These are phyloP conservation scores for Aphelocoma coerulescens DNA, from an alignment of 2,113 vertebrate species.

Conservation along the genomic window DNA sequence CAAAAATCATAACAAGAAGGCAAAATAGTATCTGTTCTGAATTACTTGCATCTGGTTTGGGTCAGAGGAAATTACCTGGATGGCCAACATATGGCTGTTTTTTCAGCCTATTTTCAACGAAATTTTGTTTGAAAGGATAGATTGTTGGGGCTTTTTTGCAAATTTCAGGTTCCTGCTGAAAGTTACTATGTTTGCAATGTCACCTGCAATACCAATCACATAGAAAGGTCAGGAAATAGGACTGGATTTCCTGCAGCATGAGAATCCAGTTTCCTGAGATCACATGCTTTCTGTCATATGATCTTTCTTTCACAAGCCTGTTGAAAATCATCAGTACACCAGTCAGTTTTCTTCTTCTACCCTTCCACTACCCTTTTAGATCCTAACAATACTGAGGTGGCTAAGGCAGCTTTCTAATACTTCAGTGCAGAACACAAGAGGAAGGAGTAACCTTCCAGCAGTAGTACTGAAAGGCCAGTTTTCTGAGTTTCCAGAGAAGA, in stretches of 20 bases:
- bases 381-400: not conserved
- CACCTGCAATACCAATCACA: not conserved
- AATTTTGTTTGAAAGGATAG: not conserved
- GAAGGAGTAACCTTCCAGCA: not conserved
- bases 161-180: not conserved
- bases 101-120: not conserved
- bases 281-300: not conserved
- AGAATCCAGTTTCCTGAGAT: not conserved
- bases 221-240: not conserved
- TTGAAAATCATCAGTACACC: not conserved
- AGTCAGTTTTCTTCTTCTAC: not conserved
- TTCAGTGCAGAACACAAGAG: not conserved
- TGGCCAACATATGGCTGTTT: not conserved
- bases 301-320: not conserved
- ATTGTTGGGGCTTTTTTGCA: not conserved
- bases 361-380: not conserved
- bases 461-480: not conserved
- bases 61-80: not conserved
- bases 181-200: not conserved
- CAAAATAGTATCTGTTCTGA: not conserved
- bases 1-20: not conserved
- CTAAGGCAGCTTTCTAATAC: not conserved
- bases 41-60: rapidly evolving
- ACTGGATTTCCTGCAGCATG: not conserved
- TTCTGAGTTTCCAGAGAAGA: not conserved